A percentile compares a stretch with the other conserved stretches of the same genome.
phyloP scores from a whole-genome alignment of 64 coral and sea anemone genomes.

The Orbicella faveolata region DNA sequence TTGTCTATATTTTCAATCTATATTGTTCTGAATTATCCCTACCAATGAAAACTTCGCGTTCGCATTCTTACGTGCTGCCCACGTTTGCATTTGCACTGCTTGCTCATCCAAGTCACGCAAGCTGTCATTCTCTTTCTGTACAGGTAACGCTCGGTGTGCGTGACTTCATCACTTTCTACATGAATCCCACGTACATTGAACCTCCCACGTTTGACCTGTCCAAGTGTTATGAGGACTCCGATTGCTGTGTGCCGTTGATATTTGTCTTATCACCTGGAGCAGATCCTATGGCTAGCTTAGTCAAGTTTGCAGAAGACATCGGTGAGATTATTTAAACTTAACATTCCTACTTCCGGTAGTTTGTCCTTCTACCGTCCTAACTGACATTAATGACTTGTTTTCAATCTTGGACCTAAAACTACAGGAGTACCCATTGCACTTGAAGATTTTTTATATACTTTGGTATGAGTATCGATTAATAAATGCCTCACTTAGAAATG shows the following conservation, averaged over 20 bases:
- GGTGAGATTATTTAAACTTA: conserved; percentile 18
- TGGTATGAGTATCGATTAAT: too few relatives aligned
- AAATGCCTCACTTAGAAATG: too few relatives aligned
- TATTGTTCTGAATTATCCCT: too few relatives aligned
- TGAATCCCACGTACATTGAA: conserved; percentile 85
- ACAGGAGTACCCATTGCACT: too few relatives aligned
- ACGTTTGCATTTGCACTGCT: not conserved
- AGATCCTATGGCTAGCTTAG: conserved; percentile 94
- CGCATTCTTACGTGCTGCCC: too few relatives aligned
- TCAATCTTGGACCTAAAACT: too few relatives aligned
- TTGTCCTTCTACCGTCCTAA: too few relatives aligned
- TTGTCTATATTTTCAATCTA: too few relatives aligned
- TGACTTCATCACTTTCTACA: conserved; percentile 90
- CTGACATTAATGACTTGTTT: too few relatives aligned
- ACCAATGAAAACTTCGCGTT: too few relatives aligned
- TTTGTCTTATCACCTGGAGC: conserved; percentile 96
- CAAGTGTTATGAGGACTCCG: conserved; percentile 89
- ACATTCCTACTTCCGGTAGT: not conserved
- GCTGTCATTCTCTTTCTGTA: not conserved
- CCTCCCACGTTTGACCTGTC: conserved; percentile 90
- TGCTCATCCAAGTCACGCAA: not conserved
- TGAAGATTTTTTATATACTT: too few relatives aligned
- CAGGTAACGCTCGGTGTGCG: conserved; percentile 90
- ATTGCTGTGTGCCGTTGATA: conserved; percentile 92
- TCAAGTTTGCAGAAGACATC: conserved; percentile 93